Percentiles rank a stretch among this genome's conserved stretches.
Conservation (phyloP, 1,140 invertebrate genomes). For the Lepidurus arcticus region DNA sequence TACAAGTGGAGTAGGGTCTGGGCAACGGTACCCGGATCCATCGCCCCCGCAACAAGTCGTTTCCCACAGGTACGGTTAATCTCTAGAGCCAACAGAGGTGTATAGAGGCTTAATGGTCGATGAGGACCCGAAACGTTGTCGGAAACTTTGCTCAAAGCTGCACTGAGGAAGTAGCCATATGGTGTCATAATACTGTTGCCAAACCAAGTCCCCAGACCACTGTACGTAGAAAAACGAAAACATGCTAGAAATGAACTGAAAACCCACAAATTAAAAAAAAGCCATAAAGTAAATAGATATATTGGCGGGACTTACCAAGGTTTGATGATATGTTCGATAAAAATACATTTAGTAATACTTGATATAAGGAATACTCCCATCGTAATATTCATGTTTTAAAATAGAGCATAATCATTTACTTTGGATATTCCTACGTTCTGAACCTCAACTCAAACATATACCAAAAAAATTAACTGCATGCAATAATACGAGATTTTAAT, state of each 20-base stretch:
- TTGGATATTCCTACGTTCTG: too few species aligned
- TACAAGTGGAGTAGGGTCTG: conserved; percentile 43
- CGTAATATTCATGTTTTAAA: too few species aligned
- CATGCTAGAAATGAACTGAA: conserved; percentile 4
- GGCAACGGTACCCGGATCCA: conserved; percentile 42
- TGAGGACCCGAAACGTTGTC: conserved; percentile 25
- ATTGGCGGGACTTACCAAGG: too few species aligned
- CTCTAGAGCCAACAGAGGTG: conserved; percentile 46
- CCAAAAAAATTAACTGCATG: too few species aligned
- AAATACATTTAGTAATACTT: too few species aligned
- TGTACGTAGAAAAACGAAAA: conserved; percentile 41
- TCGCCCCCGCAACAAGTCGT: conserved; percentile 41
- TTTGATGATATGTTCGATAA: too few species aligned
- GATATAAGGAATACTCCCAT: too few species aligned
- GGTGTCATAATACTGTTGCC: conserved; percentile 49
- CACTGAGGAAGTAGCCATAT: conserved; percentile 47
- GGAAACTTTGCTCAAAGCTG: conserved; percentile 40
- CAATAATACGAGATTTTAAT: too few species aligned
- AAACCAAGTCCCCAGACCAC: conserved; percentile 50
- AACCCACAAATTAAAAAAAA: background rate
- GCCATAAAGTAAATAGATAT: background rate
- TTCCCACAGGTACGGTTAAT: conserved; percentile 44
- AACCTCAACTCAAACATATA: too few species aligned
- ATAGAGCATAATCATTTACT: too few species aligned
- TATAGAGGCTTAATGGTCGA: conserved; percentile 36